A percentile compares a stretch with the other conserved stretches of the same genome.
These are phyloP conservation scores for Thripadectes ignobilis DNA, from an alignment of 2,797 vertebrate genomes.

Conservation along the genomic window DNA sequence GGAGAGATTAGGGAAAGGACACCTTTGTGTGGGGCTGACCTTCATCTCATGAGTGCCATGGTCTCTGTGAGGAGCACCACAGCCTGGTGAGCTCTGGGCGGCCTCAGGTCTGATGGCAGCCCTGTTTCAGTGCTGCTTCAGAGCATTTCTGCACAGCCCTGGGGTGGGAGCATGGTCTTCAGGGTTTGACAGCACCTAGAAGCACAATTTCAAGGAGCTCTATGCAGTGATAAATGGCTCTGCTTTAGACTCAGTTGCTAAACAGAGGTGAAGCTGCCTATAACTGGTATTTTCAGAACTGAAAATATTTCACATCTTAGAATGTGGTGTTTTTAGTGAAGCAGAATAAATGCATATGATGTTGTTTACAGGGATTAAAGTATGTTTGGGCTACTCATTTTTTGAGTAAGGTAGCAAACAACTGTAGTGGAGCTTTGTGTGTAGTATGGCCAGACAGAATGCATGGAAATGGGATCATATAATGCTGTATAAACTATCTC, in stretches of 20 bases:
- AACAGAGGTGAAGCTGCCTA: not conserved
- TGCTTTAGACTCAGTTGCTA: not conserved
- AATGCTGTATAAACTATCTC: not conserved
- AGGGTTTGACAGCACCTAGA: not conserved
- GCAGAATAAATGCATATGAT: not conserved
- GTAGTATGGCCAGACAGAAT: not conserved
- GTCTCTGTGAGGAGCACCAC: not conserved
- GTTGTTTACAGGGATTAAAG: not conserved
- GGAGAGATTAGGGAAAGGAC: not conserved
- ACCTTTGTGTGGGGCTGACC: not conserved
- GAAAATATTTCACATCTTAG: not conserved
- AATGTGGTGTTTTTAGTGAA: not conserved
- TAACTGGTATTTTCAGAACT: not conserved
- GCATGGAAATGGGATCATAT: not conserved
- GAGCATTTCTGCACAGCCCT: not conserved
- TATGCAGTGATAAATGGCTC: not conserved
- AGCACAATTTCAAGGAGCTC: not conserved
- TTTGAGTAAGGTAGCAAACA: not conserved
- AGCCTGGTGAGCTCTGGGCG: not conserved
- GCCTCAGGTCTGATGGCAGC: not conserved
- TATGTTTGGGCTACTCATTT: not conserved
- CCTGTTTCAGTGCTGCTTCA: not conserved
- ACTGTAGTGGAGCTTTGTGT: not conserved
- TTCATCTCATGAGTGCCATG: accelerated
- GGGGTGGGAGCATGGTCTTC: not conserved